These are phyloP conservation scores for Austrofundulus limnaeus DNA, from an alignment of 2,113 vertebrate species.

Conservation along the genomic window DNA sequence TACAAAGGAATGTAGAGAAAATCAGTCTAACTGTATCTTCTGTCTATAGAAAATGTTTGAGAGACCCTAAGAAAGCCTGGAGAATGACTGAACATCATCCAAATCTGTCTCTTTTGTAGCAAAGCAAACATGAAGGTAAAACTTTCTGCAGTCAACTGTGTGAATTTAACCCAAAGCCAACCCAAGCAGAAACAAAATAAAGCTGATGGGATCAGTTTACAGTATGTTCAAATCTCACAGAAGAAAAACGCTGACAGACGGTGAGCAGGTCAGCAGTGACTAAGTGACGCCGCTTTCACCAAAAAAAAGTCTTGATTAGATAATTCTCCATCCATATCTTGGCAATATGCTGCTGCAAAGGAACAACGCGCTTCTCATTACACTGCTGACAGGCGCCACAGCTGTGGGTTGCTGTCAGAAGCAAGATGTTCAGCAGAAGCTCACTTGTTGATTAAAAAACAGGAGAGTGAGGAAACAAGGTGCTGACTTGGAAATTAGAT, in stretches of 20 bases:
- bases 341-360: slow-evolving; percentile 68
- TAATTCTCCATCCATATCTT: slow-evolving; percentile 74
- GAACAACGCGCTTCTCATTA: slow-evolving; percentile 67
- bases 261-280: slow-evolving; percentile 68
- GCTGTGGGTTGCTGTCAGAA: slow-evolving; percentile 46
- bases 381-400: slow-evolving; percentile 42
- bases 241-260: slow-evolving; percentile 40
- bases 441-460: slow-evolving; percentile 59
- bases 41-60: no score
- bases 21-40: not conserved
- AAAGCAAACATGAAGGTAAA: no score
- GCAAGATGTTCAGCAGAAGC: slow-evolving; percentile 45
- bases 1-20: no score
- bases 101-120: no score
- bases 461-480: not conserved
- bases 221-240: slow-evolving; percentile 32
- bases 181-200: not conserved
- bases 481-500: slow-evolving; percentile 43
- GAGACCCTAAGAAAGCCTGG: no score
- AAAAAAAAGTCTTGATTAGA: slow-evolving; percentile 77
- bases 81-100: no score
- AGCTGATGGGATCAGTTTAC: slow-evolving; percentile 12
- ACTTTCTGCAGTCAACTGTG: not conserved
- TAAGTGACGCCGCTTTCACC: slow-evolving; percentile 57
- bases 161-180: not conserved